Percentiles rank a stretch among this genome's conserved stretches.
Conservation (phyloP, 2,113 vertebrate genomes). For the Phoenicopterus ruber region DNA sequence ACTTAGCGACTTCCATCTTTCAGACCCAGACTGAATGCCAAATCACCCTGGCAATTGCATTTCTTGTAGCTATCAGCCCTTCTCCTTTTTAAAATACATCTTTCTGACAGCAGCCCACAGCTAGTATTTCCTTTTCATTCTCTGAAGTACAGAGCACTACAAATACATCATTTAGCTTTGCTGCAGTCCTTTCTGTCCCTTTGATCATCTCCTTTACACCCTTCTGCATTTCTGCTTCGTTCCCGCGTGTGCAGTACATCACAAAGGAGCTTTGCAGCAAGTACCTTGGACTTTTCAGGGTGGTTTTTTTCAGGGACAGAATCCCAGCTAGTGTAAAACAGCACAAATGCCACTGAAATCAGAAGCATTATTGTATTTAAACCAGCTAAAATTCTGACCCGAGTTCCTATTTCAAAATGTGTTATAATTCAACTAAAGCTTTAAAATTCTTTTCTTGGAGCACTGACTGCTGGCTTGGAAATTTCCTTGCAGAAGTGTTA, state of each 20-base stretch:
- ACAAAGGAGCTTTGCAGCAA: neutral
- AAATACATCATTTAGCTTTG: slow-evolving; percentile 33
- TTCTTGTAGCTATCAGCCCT: slow-evolving; percentile 1
- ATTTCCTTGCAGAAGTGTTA: neutral
- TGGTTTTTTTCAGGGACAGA: neutral
- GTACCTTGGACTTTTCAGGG: neutral
- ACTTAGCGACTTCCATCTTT: neutral
- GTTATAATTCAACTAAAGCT: neutral
- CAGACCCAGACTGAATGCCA: neutral
- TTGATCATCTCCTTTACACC: slow-evolving; percentile 34
- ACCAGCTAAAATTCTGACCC: neutral
- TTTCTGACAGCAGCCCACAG: slow-evolving; percentile 16
- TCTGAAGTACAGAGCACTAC: slow-evolving; percentile 29
- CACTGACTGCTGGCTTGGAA: neutral
- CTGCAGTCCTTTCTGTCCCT: slow-evolving; percentile 35
- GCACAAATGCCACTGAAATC: neutral
- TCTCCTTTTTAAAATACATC: slow-evolving; percentile 22
- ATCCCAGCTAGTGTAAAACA: neutral
- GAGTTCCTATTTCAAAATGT: neutral
- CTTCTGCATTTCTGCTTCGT: neutral
- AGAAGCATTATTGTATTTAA: neutral
- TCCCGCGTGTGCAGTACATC: neutral
- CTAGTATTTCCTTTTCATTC: neutral
- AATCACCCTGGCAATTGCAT: neutral
- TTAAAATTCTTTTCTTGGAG: neutral